Evolutionary conservation across 2,797 vertebrate genomes (phyloP).

Genomic region (Poecilia wingei): DNA sequence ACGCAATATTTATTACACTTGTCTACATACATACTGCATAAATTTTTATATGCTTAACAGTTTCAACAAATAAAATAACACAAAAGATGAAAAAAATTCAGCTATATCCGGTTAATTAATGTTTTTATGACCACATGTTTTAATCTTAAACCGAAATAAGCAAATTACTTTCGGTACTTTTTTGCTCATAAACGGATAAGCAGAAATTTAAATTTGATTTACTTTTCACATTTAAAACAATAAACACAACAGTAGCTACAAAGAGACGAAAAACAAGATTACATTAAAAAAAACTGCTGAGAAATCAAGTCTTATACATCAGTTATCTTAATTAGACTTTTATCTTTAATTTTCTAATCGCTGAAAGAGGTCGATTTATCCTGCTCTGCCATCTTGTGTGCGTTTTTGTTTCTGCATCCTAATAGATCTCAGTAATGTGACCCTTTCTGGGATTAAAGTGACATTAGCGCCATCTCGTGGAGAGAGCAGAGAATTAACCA

Average conservation of each 20-base stretch:
- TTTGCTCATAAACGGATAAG: too few relatives aligned
- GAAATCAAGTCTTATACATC: background rate
- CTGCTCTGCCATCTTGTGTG: constrained; percentile 49
- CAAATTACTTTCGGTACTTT: background rate
- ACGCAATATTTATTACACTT: background rate
- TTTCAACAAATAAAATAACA: background rate
- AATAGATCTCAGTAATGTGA: background rate
- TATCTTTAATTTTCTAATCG: background rate
- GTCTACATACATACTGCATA: background rate
- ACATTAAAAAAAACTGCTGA: background rate
- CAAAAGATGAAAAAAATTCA: background rate
- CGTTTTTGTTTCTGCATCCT: constrained; percentile 30
- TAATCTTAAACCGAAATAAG: background rate
- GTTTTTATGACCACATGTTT: background rate
- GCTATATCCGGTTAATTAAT: background rate
- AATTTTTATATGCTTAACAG: background rate
- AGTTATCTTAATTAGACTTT: background rate
- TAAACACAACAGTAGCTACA: background rate
- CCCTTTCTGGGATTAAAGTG: background rate
- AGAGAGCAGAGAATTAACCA: background rate
- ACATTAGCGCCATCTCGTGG: constrained; percentile 38
- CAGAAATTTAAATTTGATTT: background rate
- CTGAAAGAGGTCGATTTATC: constrained; percentile 11
- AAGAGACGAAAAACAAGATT: background rate
- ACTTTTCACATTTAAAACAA: background rate